Conservation (phyloP, 2,797 vertebrate species). For the Amazona finschi region DNA sequence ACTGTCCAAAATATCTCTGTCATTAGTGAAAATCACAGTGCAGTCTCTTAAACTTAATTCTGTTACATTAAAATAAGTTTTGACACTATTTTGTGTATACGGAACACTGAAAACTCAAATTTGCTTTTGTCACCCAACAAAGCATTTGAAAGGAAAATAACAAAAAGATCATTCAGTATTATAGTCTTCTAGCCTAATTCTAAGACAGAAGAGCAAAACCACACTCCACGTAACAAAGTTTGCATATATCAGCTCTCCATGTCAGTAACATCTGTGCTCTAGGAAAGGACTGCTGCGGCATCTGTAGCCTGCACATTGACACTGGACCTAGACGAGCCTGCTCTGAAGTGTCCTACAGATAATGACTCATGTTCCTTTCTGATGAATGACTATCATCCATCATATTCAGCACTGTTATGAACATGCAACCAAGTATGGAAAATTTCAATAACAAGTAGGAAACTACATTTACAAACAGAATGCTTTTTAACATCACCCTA, state of each 20-base stretch:
- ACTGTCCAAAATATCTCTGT: neutral
- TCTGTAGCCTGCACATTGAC: neutral
- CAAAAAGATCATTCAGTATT: neutral
- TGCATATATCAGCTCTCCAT: neutral
- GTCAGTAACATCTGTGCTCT: neutral
- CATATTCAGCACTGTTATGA: neutral
- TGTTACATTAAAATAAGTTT: neutral
- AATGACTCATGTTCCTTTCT: neutral
- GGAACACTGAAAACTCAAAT: neutral
- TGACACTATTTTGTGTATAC: neutral
- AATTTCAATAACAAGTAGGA: neutral
- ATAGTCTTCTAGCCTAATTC: neutral
- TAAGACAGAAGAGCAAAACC: neutral
- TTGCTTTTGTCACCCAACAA: neutral
- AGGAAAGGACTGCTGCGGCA: neutral
- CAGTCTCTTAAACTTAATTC: neutral
- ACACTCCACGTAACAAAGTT: fast-evolving
- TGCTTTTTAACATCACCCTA: fast-evolving
- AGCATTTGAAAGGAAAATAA: neutral
- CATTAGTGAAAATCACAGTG: neutral
- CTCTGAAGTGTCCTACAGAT: neutral
- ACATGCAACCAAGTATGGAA: fast-evolving
- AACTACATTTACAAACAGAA: neutral
- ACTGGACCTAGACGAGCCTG: neutral
- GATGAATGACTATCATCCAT: neutral